These are phyloP conservation scores for Eupristina koningsbergeri DNA, from an alignment of 1,140 invertebrate species.

Conservation along the genomic window DNA sequence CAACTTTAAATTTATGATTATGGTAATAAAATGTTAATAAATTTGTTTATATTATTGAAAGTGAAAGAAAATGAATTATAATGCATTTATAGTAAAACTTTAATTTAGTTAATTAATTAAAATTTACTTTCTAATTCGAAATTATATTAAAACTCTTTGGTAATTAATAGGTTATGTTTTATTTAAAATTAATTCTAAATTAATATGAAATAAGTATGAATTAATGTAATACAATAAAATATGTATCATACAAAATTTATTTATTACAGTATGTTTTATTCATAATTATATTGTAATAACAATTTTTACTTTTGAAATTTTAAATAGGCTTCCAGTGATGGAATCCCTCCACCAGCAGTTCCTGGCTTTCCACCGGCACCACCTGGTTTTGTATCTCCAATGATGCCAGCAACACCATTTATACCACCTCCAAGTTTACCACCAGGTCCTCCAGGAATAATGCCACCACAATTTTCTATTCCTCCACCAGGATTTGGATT, in stretches of 20 bases:
- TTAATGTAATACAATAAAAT: too few relatives aligned
- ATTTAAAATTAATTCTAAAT: not conserved
- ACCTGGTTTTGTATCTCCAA: conserved; percentile 69
- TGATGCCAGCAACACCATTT: conserved; percentile 68
- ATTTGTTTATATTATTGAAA: not conserved
- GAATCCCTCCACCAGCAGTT: conserved; percentile 76
- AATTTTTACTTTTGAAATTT: not conserved
- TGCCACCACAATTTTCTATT: conserved; percentile 81
- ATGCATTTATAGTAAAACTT: not conserved
- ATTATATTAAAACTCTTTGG: not conserved
- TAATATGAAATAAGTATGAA: too few relatives aligned
- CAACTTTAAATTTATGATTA: conserved; percentile 4
- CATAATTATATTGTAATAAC: not conserved
- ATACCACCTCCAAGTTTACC: conserved; percentile 71
- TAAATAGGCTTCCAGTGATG: conserved; percentile 68
- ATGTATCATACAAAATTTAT: too few relatives aligned
- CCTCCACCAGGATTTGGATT: conserved; percentile 83
- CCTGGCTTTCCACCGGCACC: conserved; percentile 67
- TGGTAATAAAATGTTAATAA: conserved; percentile 22
- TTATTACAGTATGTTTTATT: not conserved
- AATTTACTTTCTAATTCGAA: not conserved
- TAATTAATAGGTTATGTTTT: not conserved
- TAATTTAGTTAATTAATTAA: not conserved
- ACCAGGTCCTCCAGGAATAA: conserved; percentile 77
- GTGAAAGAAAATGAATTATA: not conserved